phyloP scores from a whole-genome alignment of 2,113 vertebrate species.

The Indri indri region DNA sequence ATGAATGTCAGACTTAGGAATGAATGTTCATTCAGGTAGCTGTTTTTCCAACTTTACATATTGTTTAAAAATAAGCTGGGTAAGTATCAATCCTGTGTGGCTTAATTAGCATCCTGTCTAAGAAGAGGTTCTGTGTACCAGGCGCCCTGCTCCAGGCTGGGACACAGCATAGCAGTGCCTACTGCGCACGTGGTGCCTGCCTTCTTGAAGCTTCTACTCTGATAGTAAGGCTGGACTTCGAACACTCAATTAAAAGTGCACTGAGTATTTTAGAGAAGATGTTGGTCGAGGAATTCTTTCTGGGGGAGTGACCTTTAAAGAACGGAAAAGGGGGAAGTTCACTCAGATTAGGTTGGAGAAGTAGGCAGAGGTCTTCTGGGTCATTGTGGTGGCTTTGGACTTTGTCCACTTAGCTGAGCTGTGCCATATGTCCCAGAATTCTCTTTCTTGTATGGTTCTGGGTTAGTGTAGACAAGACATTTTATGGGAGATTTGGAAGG shows the following conservation, averaged over 20 bases:
- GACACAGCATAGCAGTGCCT: too few species aligned
- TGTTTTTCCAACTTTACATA: constrained; percentile 26
- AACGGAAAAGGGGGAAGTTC: neutral
- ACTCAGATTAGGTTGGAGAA: neutral
- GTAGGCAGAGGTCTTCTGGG: neutral
- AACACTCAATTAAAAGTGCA: neutral
- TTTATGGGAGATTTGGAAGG: neutral
- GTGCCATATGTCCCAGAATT: neutral
- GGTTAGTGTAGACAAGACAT: neutral
- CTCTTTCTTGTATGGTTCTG: neutral
- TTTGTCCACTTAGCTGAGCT: neutral
- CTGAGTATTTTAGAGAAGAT: constrained; percentile 32
- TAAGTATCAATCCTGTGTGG: neutral
- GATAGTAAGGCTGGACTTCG: neutral
- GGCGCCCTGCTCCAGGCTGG: neutral
- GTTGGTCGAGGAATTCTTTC: constrained; percentile 12
- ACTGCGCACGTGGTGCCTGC: neutral
- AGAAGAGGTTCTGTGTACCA: neutral
- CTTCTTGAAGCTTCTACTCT: neutral
- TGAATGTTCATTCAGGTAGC: constrained; percentile 31
- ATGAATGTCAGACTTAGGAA: constrained; percentile 51
- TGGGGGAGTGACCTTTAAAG: neutral
- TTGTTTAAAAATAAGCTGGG: constrained; percentile 17
- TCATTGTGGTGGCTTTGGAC: neutral
- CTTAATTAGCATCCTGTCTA: neutral